Conservation (phyloP, 1,140 invertebrate genomes). For the Callitettix versicolor region DNA sequence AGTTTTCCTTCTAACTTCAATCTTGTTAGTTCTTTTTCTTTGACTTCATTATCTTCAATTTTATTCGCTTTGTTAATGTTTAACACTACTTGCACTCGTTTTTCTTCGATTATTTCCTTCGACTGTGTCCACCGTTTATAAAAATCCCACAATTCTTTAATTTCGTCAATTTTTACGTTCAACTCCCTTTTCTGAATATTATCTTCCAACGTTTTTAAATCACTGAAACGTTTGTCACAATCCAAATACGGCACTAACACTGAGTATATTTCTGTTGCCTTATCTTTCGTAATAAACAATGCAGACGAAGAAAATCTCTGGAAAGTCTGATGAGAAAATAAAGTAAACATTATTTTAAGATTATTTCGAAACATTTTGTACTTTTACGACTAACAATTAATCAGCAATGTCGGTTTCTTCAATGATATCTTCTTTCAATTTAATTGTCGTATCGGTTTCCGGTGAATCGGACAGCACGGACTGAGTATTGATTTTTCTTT, state of each 20-base stretch:
- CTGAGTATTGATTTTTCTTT: conserved; percentile 71
- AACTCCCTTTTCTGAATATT: conserved; percentile 38
- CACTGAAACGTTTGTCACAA: conserved; percentile 38
- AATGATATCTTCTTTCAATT: conserved; percentile 1
- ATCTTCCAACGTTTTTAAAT: conserved; percentile 35
- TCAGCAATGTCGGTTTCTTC: not conserved
- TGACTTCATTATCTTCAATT: conserved; percentile 30
- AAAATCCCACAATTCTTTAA: conserved; percentile 40
- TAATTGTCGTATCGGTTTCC: conserved; percentile 21
- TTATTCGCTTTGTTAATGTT: conserved; percentile 28
- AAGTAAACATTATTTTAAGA: not conserved
- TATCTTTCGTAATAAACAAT: conserved; percentile 48
- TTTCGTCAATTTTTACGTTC: conserved; percentile 34
- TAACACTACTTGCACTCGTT: conserved; percentile 28
- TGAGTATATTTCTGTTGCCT: conserved; percentile 44
- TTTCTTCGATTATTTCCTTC: conserved; percentile 34
- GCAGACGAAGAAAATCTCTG: conserved; percentile 36
- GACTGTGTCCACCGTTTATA: conserved; percentile 36
- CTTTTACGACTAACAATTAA: not conserved
- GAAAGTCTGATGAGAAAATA: not conserved
- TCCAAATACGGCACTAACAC: conserved; percentile 49
- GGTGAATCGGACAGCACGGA: conserved; percentile 29
- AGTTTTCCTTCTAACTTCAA: conserved; percentile 40
- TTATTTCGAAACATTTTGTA: not conserved
- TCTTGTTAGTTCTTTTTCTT: conserved; percentile 35